A percentile compares a stretch with the other conserved stretches of the same genome.
These are phyloP conservation scores for Larimichthys polyactis DNA, from an alignment of 2,113 vertebrate genomes.

Conservation along the genomic window DNA sequence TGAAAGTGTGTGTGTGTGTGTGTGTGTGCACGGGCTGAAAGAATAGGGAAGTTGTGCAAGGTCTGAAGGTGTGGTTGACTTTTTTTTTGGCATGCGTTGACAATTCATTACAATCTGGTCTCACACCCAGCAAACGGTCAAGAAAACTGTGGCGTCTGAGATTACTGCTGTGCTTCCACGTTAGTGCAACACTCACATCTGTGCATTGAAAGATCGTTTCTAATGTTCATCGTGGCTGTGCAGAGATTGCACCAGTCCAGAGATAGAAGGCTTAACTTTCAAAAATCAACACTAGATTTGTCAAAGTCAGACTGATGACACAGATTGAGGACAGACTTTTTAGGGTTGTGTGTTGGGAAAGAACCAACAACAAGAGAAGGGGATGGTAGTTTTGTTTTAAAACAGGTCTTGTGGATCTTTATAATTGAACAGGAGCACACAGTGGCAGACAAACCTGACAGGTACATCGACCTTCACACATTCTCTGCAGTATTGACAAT, in stretches of 20 bases:
- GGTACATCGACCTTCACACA: constrained; percentile 3
- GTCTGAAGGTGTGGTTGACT: constrained; percentile 71
- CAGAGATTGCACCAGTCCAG: background rate
- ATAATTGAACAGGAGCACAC: background rate
- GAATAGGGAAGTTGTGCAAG: constrained; percentile 80
- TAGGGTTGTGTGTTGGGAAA: background rate
- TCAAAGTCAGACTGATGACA: no score
- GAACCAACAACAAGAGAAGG: background rate
- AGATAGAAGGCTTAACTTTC: background rate
- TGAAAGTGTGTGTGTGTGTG: constrained; percentile 53
- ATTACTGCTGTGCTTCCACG: background rate
- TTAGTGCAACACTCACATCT: background rate
- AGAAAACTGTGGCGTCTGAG: constrained; percentile 10
- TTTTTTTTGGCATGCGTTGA: constrained; percentile 44
- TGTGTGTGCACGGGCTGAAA: constrained; percentile 24
- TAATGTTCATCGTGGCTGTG: no score
- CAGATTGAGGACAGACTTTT: background rate
- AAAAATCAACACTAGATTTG: background rate
- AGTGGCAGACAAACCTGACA: constrained; percentile 17
- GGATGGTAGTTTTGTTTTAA: background rate
- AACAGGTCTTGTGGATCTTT: background rate
- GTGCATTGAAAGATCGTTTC: background rate
- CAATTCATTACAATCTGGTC: constrained; percentile 44
- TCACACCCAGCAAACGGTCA: constrained; percentile 75
- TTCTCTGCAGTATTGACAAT: constrained; percentile 19